Evolutionary conservation across 2,113 vertebrate species (phyloP), one percentile per base, ranked within the genome.

Genomic region (Entomyzon cyanotis): DNA sequence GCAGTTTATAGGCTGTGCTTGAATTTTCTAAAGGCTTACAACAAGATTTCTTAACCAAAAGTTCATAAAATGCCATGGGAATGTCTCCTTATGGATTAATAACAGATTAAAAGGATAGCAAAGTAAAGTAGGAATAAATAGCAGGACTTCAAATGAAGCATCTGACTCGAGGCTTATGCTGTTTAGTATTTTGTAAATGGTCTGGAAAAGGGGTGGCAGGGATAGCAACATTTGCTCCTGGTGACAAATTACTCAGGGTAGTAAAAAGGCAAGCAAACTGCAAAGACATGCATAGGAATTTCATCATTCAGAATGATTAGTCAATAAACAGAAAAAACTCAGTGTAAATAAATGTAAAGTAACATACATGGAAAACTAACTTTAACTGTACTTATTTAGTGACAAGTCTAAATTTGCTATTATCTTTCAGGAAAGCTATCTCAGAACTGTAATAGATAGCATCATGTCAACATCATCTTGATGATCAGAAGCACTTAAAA

Each of bases 331-430:
- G 63, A 53, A 50, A 95, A 93, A 94, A 70, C 9, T 67, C 30
- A 56, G 33, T 70, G 75, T 89, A 92, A 94, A 81, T 92, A 92
- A 94, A 88, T 50, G 41, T 58, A 30, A 92, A 92, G 64, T 74
- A 86, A 58, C 67, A 83, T 42, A 92, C 28, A 5, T 46, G 58
- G 59, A 90, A 85, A 87, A 87, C 37, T 64, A 90, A 85, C 78
- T 37, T 78, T 53, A 84, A 64, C 74, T 85, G 60, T 39, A 71
- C 42, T 37, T 24, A 62, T 25, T 58, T 25, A 53, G 28, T 73
- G 17, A 76, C 58, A 49, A 87, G 39, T 33, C 56, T 71, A 71
- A 94, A 82, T 84, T 53, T 85, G 70, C 49, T 79, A 60, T 82
- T 93, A 84, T 42, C 65, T 89, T 87, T 52, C 53, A 91, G 62